Base-by-base conservation (phyloP, 2,888 invertebrate genomes). In the Drosophila mimica region DNA sequence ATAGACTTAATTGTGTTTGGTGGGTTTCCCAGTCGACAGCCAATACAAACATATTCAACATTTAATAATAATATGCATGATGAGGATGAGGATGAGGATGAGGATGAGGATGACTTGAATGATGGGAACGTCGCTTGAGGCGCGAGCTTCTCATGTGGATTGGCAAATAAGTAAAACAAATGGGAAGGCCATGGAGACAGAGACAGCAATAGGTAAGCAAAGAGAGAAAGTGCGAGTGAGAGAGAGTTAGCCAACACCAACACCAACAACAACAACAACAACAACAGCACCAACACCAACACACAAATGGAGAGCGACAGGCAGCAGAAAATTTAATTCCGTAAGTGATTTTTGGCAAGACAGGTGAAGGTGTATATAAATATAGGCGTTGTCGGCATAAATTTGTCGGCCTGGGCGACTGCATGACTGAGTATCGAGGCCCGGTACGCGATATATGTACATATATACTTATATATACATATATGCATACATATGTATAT, bases 311-410 rank as follows among this genome's bases (percentile, higher is more conserved):
- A 65, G 58, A 59, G 59, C 58, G 46, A 62, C 59, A 64, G 69
- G 65, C 69, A 69, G 73, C 74, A 80, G 54, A 78, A 83, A 86
- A 88, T 86, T 85, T 86, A 88, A 86, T 86, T 85, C 88, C 78
- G 79, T 86, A 85, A 88, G 86, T 86, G 88, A 86, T 81, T 86
- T 72, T 83, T 79, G 78, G 76, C 76, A 76, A 82, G 84, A 76
- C 84, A 84, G 84, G 82, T 84, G 84, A 86, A 83, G 79, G 81
- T 68, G 77, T 82, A 82, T 84, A 84, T 84, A 84, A 84, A 84
- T 84, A 84, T 83, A 77, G 74, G 83, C 83, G 71, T 76, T 77
- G 82, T 81, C 79, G 81, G 77, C 74, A 86, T 81, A 86, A 70
- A 86, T 84, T 86, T 76, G 56, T 59, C 53, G 51, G 59, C 66